Base-by-base conservation (phyloP, 2,797 vertebrate species). In the Carcharodon carcharias region DNA sequence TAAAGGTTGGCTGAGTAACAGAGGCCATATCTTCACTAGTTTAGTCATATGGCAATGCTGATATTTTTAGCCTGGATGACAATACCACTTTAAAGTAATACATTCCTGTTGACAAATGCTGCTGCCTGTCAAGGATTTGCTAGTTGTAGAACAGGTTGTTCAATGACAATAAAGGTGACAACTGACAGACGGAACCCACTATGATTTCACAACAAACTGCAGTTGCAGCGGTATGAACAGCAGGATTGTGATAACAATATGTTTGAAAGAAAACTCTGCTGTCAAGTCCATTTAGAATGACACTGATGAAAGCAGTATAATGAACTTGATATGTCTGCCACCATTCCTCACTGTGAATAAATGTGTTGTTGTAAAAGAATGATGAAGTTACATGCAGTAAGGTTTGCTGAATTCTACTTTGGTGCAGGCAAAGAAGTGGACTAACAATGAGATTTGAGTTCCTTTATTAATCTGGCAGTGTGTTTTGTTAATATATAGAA, bases 91-190 rank as follows among this genome's bases (percentile, higher is more conserved):
- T 91, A 91, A 63, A 91, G 56, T 35, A 35, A 61, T n/a, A n/a
- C 56, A 61, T 61, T 91, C 54, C 88, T 91, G 56, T 91, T 61
- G 88, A 91, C 88, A 61, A 91, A 91, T 91, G 88, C 31, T 91
- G 88, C 56, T 91, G 88, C 56, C 58, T 35, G 56, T 91, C 31
- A n/a, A 14, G 14, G 88, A 61, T 12, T n/a, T 91, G 14, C 88
- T 58, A 7, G 16, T 56, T 89, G 87, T 35, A 89, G 12, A 61
- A 18, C 31, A 61, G 56, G 56, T n/a, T 61, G 31, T 91, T 91
- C 28, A 91, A 61, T 91, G 58, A 91, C 88, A 91, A 61, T 91
- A 61, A 61, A 91, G 56, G 88, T 91, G 88, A 61, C 1, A 7
- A 61, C 31, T 63, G 58, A 61, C 88, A 63, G 58, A n/a, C 63